Evolutionary conservation across 2,888 invertebrate species (phyloP).

Genomic region (Scelioninae gen. 2): DNA sequence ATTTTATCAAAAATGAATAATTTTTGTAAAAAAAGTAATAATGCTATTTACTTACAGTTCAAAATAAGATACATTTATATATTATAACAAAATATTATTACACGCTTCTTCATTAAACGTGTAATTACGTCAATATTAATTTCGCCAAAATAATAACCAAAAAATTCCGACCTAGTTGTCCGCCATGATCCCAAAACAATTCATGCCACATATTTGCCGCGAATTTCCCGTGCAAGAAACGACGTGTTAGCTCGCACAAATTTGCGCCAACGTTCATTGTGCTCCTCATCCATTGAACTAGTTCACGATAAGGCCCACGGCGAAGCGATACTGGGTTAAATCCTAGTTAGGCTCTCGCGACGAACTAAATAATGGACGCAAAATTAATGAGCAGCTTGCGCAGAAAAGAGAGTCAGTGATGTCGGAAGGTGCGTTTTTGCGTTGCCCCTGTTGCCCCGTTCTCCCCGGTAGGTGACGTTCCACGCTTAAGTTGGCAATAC

Average conservation of each 20-base stretch:
- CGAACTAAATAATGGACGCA: slow-evolving; percentile 31
- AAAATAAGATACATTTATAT: no score
- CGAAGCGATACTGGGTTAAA: slow-evolving; percentile 47
- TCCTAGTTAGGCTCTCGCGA: slow-evolving; percentile 44
- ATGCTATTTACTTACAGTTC: no score
- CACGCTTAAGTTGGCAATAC: slow-evolving; percentile 41
- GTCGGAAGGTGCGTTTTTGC: slow-evolving; percentile 42
- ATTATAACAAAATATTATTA: no score
- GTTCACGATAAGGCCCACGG: slow-evolving; percentile 31
- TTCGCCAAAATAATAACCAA: no score
- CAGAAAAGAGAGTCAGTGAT: slow-evolving; percentile 38
- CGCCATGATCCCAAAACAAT: not conserved
- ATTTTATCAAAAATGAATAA: no score
- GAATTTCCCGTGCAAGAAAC: slow-evolving; percentile 17
- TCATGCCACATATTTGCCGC: slow-evolving; percentile 7
- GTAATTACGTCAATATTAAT: no score
- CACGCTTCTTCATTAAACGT: no score
- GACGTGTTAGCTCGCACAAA: slow-evolving; percentile 6
- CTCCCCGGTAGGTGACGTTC: not conserved
- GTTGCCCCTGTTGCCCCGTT: not conserved
- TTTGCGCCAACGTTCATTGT: slow-evolving; percentile 38
- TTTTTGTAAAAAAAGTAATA: no score
- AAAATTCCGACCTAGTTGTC: slow-evolving; percentile 12
- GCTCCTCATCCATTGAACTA: slow-evolving; percentile 47
- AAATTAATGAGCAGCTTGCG: slow-evolving; percentile 40